phyloP scores from a whole-genome alignment of 2,113 vertebrate genomes.

The Gymnarchus niloticus region DNA sequence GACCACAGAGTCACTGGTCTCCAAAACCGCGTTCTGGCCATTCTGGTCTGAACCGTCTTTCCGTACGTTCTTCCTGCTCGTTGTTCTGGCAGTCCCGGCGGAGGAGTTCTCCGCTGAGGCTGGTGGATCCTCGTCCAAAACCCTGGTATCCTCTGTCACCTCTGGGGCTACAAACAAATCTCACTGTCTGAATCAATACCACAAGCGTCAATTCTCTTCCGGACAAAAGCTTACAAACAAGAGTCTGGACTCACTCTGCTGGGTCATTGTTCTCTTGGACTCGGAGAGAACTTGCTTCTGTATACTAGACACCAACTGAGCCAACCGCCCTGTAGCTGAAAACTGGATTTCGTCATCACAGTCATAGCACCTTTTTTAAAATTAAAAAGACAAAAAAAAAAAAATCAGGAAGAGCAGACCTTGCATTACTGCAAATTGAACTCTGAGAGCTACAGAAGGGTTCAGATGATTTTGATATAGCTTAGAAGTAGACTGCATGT shows the following conservation, averaged over 20 bases:
- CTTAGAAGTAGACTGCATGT: neutral
- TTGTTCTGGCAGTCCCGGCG: constrained; percentile 58
- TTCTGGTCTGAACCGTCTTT: constrained; percentile 50
- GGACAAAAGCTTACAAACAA: neutral
- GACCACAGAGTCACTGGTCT: constrained; percentile 40
- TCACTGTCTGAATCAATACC: neutral
- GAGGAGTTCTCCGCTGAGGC: constrained; percentile 49
- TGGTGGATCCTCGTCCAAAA: constrained; percentile 30
- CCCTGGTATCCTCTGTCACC: constrained; percentile 28
- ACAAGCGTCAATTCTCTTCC: neutral
- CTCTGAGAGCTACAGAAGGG: neutral
- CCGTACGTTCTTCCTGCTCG: constrained; percentile 59
- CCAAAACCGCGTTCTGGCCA: constrained; percentile 42
- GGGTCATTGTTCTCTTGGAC: constrained; percentile 34
- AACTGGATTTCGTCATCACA: constrained; percentile 83
- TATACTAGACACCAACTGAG: constrained; percentile 78
- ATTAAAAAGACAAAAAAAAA: neutral
- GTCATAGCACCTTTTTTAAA: constrained; percentile 78
- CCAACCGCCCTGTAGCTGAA: constrained; percentile 70
- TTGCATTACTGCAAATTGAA: neutral
- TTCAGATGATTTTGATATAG: neutral
- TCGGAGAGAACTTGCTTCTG: constrained; percentile 67
- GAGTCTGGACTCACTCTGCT: constrained; percentile 60
- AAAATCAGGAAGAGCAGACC: neutral
- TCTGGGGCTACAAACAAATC: constrained; percentile 27